Percentiles rank a stretch among this genome's conserved stretches.
phyloP scores from a whole-genome alignment of 2,888 invertebrate genomes.

The Mimachlamys varia region DNA sequence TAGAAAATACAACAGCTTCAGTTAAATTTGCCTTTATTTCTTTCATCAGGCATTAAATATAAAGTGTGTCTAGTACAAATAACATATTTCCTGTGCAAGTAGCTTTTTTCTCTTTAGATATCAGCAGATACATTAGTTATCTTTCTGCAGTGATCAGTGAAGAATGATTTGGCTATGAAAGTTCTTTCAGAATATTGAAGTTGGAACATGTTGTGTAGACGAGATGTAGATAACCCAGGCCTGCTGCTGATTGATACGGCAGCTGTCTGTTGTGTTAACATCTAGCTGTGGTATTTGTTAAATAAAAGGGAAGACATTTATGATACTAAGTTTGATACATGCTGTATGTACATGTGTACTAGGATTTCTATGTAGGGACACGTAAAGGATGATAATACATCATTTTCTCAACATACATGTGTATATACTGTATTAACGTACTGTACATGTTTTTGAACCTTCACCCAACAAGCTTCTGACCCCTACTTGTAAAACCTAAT shows the following conservation, averaged over 20 bases:
- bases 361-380: too few relatives aligned
- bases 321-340: neutral
- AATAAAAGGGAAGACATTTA: conserved; percentile 9
- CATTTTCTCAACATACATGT: too few relatives aligned
- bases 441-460: too few relatives aligned
- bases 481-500: too few relatives aligned
- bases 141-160: neutral
- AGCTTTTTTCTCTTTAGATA: neutral
- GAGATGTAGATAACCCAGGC: neutral
- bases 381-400: too few relatives aligned
- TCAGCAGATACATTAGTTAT: neutral
- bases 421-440: too few relatives aligned
- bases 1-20: too few relatives aligned
- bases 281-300: neutral
- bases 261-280: conserved; percentile 22
- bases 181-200: neutral
- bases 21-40: too few relatives aligned
- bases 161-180: neutral
- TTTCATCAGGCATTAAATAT: neutral
- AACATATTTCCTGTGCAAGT: neutral
- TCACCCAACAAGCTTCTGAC: too few relatives aligned
- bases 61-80: neutral
- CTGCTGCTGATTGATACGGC: neutral
- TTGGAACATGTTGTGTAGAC: neutral
- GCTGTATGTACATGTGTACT: neutral